phyloP scores from a whole-genome alignment of 2,113 vertebrate genomes.

The Calonectris borealis region DNA sequence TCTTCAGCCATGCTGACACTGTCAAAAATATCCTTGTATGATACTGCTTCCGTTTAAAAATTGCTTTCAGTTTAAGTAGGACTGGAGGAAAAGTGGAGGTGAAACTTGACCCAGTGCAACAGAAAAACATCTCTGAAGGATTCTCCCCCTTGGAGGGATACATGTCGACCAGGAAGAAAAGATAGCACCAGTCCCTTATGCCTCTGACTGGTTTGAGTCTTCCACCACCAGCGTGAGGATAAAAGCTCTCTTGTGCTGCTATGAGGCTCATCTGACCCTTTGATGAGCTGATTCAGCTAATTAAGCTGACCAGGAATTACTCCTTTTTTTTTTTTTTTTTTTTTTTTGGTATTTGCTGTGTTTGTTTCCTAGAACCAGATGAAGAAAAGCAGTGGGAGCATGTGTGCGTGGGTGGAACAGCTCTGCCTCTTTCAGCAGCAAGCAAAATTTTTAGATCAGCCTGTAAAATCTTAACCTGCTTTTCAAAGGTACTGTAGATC shows the following conservation, averaged over 20 bases:
- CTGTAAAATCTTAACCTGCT: neutral
- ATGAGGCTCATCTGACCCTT: neutral
- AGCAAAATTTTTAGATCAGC: neutral
- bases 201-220: neutral
- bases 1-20: neutral
- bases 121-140: neutral
- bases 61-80: neutral
- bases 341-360: neutral
- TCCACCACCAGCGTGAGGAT: neutral
- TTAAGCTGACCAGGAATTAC: neutral
- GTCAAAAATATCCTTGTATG: neutral
- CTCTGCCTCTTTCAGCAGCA: neutral
- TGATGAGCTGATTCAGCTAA: neutral
- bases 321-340: neutral
- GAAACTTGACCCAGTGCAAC: neutral
- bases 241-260: neutral
- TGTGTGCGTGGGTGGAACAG: neutral
- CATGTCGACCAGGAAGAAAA: neutral
- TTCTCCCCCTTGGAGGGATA: neutral
- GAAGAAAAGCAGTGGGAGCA: neutral
- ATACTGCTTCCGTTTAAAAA: neutral
- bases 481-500: neutral
- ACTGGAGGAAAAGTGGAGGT: neutral
- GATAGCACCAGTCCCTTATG: neutral
- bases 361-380: neutral